A percentile compares a stretch with the other conserved stretches of the same genome.
Evolutionary conservation across 2,797 vertebrate genomes (phyloP).

Genomic region (Antennarius maculatus): DNA sequence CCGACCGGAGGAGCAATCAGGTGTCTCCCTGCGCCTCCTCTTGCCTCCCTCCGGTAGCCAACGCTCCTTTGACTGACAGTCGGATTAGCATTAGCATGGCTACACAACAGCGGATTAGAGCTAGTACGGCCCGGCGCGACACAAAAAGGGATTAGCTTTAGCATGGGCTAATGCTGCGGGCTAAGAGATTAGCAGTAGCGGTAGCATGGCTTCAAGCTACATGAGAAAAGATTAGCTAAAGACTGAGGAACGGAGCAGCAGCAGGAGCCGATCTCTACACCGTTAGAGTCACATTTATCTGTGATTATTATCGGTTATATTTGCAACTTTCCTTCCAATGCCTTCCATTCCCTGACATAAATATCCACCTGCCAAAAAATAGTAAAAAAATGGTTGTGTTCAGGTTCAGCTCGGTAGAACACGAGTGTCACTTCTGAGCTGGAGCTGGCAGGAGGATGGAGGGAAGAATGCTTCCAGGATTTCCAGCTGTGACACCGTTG

Average conservation of each 20-base stretch:
- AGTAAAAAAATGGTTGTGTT: too few relatives aligned
- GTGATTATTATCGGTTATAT: too few relatives aligned
- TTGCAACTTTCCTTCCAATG: too few relatives aligned
- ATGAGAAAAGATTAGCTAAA: background rate
- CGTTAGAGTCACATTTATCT: background rate
- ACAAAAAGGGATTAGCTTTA: slow-evolving; percentile 49
- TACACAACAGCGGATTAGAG: slow-evolving; percentile 42
- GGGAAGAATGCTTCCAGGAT: too few relatives aligned
- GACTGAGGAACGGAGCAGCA: background rate
- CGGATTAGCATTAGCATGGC: slow-evolving; percentile 49
- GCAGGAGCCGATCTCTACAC: background rate
- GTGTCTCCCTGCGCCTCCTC: background rate
- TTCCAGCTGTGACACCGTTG: too few relatives aligned
- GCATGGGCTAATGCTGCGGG: slow-evolving; percentile 41
- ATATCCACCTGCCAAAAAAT: too few relatives aligned
- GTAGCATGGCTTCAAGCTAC: slow-evolving; percentile 20
- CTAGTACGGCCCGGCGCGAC: slow-evolving; percentile 5
- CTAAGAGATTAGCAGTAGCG: slow-evolving; percentile 54
- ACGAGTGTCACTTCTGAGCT: too few relatives aligned
- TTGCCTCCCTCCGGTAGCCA: background rate
- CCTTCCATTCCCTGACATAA: too few relatives aligned
- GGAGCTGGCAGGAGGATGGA: too few relatives aligned
- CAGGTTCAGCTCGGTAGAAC: too few relatives aligned
- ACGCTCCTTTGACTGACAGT: slow-evolving; percentile 29
- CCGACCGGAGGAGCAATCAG: background rate